phyloP scores from a whole-genome alignment of 2,797 vertebrate genomes.

The Champsocephalus esox region DNA sequence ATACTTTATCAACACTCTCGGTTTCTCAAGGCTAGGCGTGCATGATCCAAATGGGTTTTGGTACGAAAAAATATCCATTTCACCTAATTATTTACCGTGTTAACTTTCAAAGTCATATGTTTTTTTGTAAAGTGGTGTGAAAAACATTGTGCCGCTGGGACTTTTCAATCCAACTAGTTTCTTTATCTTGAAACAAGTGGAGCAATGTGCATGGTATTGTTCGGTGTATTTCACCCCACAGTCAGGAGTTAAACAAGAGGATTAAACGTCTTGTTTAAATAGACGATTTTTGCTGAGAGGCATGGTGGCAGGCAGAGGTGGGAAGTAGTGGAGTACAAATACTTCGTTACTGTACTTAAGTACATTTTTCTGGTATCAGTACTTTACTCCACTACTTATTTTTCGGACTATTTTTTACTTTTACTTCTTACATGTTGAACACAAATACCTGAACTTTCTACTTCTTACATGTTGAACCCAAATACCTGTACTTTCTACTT shows the following conservation, averaged over 20 bases:
- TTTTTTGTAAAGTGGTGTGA: conserved; percentile 11
- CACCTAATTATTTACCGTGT: conserved; percentile 9
- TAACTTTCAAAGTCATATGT: conserved; percentile 1
- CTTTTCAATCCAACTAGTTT: conserved; percentile 37
- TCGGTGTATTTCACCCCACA: conserved; percentile 33
- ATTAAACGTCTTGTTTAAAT: conserved; percentile 40
- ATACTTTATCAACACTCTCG: conserved; percentile 48
- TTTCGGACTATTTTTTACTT: too few species aligned
- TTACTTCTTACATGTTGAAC: too few species aligned
- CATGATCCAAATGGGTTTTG: conserved; percentile 25
- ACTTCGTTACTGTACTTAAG: too few species aligned
- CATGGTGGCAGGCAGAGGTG: conserved; percentile 3
- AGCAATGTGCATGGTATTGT: conserved; percentile 37
- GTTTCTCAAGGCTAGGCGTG: conserved; percentile 27
- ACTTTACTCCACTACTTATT: too few species aligned
- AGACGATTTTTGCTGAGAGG: conserved; percentile 12
- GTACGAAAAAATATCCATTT: conserved; percentile 25
- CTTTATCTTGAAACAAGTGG: conserved; percentile 48
- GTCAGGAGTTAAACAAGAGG: conserved; percentile 48
- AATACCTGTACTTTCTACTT: too few species aligned
- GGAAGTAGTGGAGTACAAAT: too few species aligned
- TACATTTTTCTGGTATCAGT: too few species aligned
- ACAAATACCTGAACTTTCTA: too few species aligned
- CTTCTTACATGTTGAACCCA: too few species aligned
- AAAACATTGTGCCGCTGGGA: not conserved